phyloP scores from a whole-genome alignment of 2,113 vertebrate species.

The Sturnus vulgaris region DNA sequence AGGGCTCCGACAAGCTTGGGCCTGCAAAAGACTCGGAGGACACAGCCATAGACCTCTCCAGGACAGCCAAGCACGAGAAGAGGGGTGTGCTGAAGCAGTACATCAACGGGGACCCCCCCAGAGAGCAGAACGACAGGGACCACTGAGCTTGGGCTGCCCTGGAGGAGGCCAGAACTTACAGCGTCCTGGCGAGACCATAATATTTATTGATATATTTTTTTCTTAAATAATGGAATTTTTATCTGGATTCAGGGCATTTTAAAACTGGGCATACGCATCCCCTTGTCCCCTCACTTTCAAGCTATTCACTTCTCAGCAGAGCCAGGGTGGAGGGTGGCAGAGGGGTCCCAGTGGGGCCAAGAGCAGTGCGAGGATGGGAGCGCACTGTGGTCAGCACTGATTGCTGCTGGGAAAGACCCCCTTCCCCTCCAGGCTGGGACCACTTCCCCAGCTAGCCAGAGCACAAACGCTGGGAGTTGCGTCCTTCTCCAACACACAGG shows the following conservation, averaged over 20 bases:
- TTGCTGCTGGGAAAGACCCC: neutral
- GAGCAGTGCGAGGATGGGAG: neutral
- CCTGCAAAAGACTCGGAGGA: slow-evolving; percentile 67
- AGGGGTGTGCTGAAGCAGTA: slow-evolving; percentile 48
- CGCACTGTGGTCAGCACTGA: fast-evolving
- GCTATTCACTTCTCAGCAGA: neutral
- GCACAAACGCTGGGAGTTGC: neutral
- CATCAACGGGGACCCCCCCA: neutral
- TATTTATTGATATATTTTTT: slow-evolving; percentile 52
- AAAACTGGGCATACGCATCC: neutral
- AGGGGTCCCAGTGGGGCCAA: neutral
- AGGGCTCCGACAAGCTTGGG: neutral
- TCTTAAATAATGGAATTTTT: slow-evolving; percentile 6
- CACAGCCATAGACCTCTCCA: slow-evolving; percentile 89
- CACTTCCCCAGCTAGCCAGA: neutral
- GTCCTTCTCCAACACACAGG: neutral
- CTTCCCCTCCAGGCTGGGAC: neutral
- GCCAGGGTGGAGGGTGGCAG: neutral
- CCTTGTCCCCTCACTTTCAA: neutral
- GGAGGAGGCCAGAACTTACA: neutral
- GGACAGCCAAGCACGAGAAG: slow-evolving; percentile 82
- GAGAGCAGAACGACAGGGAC: slow-evolving; percentile 49
- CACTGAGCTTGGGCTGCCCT: slow-evolving; percentile 37
- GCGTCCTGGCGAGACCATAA: neutral
- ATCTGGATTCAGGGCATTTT: slow-evolving; percentile 47